Conservation (phyloP, 2,797 vertebrate species). For the Hybognathus amarus region DNA sequence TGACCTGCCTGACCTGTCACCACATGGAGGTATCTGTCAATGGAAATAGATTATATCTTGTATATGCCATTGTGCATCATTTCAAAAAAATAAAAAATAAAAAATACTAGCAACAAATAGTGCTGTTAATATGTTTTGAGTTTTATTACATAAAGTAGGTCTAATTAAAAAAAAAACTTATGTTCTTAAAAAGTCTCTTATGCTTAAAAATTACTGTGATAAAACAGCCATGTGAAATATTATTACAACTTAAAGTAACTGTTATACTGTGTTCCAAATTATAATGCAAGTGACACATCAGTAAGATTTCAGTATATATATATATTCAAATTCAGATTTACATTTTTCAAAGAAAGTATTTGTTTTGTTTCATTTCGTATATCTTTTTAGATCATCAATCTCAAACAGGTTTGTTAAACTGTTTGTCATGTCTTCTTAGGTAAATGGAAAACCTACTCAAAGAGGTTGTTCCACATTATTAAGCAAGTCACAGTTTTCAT, state of each 20-base stretch:
- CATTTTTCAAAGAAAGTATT: neutral
- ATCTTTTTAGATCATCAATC: no score
- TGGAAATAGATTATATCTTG: conserved; percentile 55
- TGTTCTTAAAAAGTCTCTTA: no score
- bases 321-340: no score
- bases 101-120: neutral
- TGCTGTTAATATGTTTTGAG: neutral
- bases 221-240: no score
- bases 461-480: neutral
- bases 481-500: neutral
- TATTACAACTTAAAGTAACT: no score
- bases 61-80: conserved; percentile 17
- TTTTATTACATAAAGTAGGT: neutral
- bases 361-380: neutral
- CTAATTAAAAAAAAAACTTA: neutral
- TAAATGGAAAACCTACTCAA: neutral
- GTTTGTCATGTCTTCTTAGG: neutral
- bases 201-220: no score
- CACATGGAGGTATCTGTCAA: conserved; percentile 55
- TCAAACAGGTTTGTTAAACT: no score
- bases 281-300: no score
- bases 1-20: conserved; percentile 51
- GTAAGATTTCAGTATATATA: no score
- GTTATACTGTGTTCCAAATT: no score
- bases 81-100: neutral